A percentile compares a stretch with the other conserved stretches of the same genome.
phyloP scores from a whole-genome alignment of 2,888 invertebrate species.

The Drosophila rubida region DNA sequence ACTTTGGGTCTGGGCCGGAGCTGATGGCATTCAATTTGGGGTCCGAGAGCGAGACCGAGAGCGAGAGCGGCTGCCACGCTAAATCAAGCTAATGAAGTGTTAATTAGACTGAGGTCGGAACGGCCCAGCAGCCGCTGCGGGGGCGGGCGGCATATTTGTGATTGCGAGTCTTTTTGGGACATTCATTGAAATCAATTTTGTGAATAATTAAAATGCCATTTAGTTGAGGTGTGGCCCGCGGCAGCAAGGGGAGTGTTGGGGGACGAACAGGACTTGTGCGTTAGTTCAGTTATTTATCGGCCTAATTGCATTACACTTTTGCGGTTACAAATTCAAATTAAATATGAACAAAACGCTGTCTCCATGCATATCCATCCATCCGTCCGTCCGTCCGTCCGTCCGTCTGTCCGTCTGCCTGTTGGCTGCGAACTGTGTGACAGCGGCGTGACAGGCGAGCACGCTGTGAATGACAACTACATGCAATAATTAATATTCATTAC shows the following conservation, averaged over 20 bases:
- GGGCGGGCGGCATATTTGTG: slow-evolving; percentile 3
- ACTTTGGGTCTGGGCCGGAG: slow-evolving; percentile 13
- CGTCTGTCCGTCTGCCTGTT: slow-evolving; percentile 19
- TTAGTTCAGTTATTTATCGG: slow-evolving; percentile 49
- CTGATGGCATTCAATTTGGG: slow-evolving; percentile 17
- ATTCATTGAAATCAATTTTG: slow-evolving; percentile 43
- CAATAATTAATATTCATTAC: slow-evolving; percentile 41
- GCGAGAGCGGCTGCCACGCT: slow-evolving; percentile 34
- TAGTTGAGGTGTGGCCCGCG: slow-evolving; percentile 16
- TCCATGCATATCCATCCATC: slow-evolving; percentile 30
- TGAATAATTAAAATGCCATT: slow-evolving; percentile 56
- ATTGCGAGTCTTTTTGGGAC: slow-evolving; percentile 25
- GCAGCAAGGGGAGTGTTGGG: no score
- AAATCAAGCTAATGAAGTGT: slow-evolving; percentile 63
- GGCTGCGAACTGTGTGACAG: slow-evolving; percentile 10
- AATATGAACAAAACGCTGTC: slow-evolving; percentile 30
- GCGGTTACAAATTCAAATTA: slow-evolving; percentile 53
- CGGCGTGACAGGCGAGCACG: slow-evolving; percentile 1
- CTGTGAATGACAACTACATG: slow-evolving; percentile 29
- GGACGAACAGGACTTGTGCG: slow-evolving; percentile 10
- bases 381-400: slow-evolving; percentile 36
- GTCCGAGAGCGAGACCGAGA: no score
- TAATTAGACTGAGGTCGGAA: slow-evolving; percentile 29
- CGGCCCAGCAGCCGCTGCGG: background rate
- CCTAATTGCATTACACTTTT: slow-evolving; percentile 64